A percentile compares a stretch with the other conserved stretches of the same genome.
These are phyloP conservation scores for Hydrolagus affinis DNA, from an alignment of 2,113 vertebrate species.

Conservation along the genomic window DNA sequence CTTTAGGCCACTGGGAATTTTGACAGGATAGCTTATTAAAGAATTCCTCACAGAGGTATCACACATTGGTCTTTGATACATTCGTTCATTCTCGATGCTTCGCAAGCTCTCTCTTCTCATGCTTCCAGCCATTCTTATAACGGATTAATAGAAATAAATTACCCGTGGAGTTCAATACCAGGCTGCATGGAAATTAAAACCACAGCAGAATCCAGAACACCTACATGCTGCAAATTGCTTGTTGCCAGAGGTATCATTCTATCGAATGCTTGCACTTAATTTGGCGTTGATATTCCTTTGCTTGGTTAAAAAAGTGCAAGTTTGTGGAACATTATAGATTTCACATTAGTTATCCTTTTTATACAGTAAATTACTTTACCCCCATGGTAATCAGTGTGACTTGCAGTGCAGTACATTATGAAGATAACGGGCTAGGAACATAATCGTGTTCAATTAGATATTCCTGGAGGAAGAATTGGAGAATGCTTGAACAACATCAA, in stretches of 20 bases:
- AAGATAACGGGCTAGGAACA: not conserved
- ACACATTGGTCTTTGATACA: too few relatives aligned
- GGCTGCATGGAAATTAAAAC: too few relatives aligned
- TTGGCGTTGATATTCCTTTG: not conserved
- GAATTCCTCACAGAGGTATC: too few relatives aligned
- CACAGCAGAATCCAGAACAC: too few relatives aligned
- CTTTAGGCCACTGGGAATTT: too few relatives aligned
- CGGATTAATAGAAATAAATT: too few relatives aligned
- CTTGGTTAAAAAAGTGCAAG: not conserved
- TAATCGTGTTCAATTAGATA: slow-evolving; percentile 22
- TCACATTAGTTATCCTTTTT: not conserved
- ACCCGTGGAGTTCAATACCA: too few relatives aligned
- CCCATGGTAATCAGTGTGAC: not conserved
- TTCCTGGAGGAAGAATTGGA: slow-evolving; percentile 1
- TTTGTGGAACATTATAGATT: not conserved
- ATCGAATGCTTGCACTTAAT: not conserved
- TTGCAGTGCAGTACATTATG: not conserved
- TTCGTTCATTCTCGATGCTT: too few relatives aligned
- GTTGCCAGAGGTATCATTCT: not conserved
- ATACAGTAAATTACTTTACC: not conserved
- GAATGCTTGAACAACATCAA: not conserved
- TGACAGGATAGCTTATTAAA: too few relatives aligned
- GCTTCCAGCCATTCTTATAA: too few relatives aligned
- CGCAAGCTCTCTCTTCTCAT: too few relatives aligned
- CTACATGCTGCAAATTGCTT: not conserved